Evolutionary conservation across 2,888 invertebrate species (phyloP), one percentile per base, ranked within the genome.

Genomic region (Sepiola atlantica): DNA sequence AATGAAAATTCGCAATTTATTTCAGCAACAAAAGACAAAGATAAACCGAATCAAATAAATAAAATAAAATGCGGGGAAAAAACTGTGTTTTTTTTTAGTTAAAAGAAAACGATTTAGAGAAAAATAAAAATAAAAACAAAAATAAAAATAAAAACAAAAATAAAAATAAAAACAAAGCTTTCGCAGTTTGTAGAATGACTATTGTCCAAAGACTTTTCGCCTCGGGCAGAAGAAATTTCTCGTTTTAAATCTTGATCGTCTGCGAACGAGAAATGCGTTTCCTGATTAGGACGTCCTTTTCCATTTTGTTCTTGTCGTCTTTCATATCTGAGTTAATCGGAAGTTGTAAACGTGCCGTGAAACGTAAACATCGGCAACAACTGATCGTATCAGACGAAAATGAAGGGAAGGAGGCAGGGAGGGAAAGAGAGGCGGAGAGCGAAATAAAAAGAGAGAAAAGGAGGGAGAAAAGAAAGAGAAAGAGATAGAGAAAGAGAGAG

Each of bases 261-360:
- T 77, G 16, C 16, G 77, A n/a, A 32, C 16, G 32, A n/a, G 77
- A n/a, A 77, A 32, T 77, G 16, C 77, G 32, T 32, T 77, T 77
- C 8, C 32, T 4, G n/a, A 77, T 77, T 32, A 77, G 77, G n/a
- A 77, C 32, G 18, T 77, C 32, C 32, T 77, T 77, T 77, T 14
- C 18, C 32, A n/a, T 77, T 77, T 77, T 28, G n/a, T 32, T n/a
- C 32, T 77, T 77, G n/a, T 77, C n/a, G 77, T 77, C 77, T n/a
- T n/a, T n/a, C 77, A n/a, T 77, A 77, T 77, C 77, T 77, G n/a
- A 77, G 77, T 77, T 77, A 77, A 77, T 77, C 77, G 77, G 77
- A 77, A 77, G n/a, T 20, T 77, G n/a, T 77, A 77, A 77, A 77
- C 77, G 77, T 77, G 77, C 77, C 77, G 77, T 77, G 77, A 77